Evolutionary conservation across 2,888 invertebrate genomes (phyloP).

Genomic region (Neocrepidodera transversa): DNA sequence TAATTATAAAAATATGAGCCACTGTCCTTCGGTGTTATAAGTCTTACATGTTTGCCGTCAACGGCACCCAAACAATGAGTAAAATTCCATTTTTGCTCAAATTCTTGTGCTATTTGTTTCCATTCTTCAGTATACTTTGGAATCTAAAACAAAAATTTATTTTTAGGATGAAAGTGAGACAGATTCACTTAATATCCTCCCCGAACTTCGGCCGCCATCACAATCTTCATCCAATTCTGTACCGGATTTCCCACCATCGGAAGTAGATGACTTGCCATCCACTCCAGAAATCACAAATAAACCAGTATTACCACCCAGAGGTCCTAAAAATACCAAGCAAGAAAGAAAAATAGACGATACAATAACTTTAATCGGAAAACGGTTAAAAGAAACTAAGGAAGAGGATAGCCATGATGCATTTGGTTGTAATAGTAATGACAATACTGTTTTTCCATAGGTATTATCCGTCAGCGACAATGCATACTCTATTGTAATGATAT

Average conservation of each 20-base stretch:
- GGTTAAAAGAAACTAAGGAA: too few relatives aligned
- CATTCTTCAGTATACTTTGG: background rate
- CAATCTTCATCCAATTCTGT: too few relatives aligned
- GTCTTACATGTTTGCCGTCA: background rate
- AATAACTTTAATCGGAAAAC: too few relatives aligned
- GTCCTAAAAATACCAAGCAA: too few relatives aligned
- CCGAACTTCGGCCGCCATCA: too few relatives aligned
- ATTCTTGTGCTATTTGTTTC: background rate
- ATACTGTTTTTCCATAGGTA: background rate
- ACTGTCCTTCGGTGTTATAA: background rate
- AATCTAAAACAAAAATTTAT: background rate
- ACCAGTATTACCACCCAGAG: too few relatives aligned
- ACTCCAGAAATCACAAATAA: background rate
- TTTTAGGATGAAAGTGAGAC: background rate
- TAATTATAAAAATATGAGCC: slow-evolving; percentile 1
- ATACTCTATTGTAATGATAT: too few relatives aligned
- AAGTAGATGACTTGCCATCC: background rate
- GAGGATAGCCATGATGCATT: too few relatives aligned
- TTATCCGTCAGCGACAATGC: background rate
- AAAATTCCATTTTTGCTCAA: background rate
- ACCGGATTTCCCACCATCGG: background rate
- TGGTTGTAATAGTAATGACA: too few relatives aligned
- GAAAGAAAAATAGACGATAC: too few relatives aligned
- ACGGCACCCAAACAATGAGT: too few relatives aligned
- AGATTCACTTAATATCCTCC: too few relatives aligned